phyloP scores from a whole-genome alignment of 2,888 invertebrate species.

The Drosophila siamana region DNA sequence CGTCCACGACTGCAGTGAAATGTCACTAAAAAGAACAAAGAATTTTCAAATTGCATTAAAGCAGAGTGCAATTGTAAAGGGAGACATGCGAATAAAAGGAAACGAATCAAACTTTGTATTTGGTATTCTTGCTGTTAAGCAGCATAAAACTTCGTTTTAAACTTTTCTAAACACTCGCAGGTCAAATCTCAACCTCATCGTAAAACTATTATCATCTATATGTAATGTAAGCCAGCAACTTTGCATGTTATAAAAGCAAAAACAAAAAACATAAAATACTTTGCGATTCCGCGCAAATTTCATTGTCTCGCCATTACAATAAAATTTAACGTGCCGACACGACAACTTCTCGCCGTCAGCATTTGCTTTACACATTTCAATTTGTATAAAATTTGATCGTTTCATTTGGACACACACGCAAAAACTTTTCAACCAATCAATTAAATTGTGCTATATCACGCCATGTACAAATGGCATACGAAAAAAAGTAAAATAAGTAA shows the following conservation, averaged over 20 bases:
- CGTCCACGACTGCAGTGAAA: conserved; percentile 29
- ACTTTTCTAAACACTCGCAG: too few relatives aligned
- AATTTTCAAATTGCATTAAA: neutral
- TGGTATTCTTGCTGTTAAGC: too few relatives aligned
- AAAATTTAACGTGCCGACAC: conserved; percentile 1
- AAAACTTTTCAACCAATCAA: conserved; percentile 2
- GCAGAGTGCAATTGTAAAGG: neutral
- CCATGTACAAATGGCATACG: conserved; percentile 2
- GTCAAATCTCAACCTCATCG: neutral
- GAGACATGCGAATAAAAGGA: neutral
- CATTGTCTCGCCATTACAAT: neutral
- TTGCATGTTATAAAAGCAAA: neutral
- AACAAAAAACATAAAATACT: neutral
- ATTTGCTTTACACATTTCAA: conserved; percentile 3
- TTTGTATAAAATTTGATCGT: conserved; percentile 5
- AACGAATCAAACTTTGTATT: neutral
- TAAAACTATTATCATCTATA: neutral
- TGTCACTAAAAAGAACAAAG: conserved; percentile 4
- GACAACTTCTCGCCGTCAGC: neutral
- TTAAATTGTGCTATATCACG: conserved; percentile 11
- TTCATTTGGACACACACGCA: conserved; percentile 2
- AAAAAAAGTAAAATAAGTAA: neutral
- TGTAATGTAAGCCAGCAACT: neutral
- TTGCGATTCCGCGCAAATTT: neutral
- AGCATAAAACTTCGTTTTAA: too few relatives aligned